Evolutionary conservation across 2,113 vertebrate species (phyloP), one percentile per base, ranked within the genome.

Genomic region (Chaenogobius annularis): DNA sequence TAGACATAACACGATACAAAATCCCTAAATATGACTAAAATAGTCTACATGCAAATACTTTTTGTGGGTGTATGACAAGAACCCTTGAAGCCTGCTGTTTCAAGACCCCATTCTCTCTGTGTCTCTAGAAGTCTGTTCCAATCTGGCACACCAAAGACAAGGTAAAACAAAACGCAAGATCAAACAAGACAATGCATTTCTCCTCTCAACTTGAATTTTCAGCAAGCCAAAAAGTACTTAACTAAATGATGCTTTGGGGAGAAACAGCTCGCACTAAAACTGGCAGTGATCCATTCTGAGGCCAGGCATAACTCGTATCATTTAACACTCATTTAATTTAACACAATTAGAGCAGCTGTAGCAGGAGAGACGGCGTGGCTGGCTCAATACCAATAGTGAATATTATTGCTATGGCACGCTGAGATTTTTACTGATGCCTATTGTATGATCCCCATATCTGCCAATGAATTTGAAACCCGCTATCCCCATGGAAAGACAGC

Each of bases 291-390:
- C 46, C 44, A 52, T 63, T 76, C 15, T n/a, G 67, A 61, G 67
- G 78, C 69, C 63, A n/a, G 40, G 20, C 66, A 75, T 50, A 65
- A 58, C 77, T 84, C 80, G 70, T 77, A 82, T 80, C 50, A 61
- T 77, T 85, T 70, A 85, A 84, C 66, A 66, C 72, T 84, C 75
- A 79, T 88, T 85, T 83, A 35, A 85, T 85, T 89, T 72, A 72
- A 68, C 63, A 78, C 77, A 78, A 77, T 74, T 87, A 78, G 73
- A 81, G 73, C 71, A 78, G 76, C 77, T 83, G 65, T 74, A 66
- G 68, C 69, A 47, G 22, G 20, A 35, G 69, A 68, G 73, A 71
- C 43, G 62, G 26, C 9, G 17, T 47, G 63, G 43, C 26, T 75
- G 77, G 82, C 71, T 71, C 54, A 13, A 47, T 48, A 74, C 70